Conservation (phyloP, 2,797 vertebrate species). For the Brachymystax lenok region DNA sequence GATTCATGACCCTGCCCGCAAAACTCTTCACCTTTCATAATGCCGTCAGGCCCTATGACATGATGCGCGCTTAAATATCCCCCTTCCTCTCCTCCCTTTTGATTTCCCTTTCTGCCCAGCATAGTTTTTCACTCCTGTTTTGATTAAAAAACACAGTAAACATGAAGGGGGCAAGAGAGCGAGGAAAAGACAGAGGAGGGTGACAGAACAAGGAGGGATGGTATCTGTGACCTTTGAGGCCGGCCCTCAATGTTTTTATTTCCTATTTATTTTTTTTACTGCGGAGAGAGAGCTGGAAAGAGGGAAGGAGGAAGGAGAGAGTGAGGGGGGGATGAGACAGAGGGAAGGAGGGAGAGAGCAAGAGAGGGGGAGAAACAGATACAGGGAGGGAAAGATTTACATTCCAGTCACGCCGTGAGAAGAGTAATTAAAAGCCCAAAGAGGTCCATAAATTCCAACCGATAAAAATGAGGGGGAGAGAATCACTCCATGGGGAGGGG, state of each 20-base stretch:
- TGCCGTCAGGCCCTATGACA: not conserved
- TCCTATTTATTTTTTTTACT: conserved; percentile 39
- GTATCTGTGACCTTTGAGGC: conserved; percentile 32
- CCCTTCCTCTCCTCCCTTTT: not conserved
- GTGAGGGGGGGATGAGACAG: not conserved
- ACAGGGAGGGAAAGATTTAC: conserved; percentile 11
- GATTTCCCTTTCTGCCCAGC: not conserved
- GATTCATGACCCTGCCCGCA: not conserved
- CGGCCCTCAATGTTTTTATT: conserved; percentile 35
- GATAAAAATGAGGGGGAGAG: conserved; percentile 16
- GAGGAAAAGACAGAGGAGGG: not conserved
- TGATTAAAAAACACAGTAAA: conserved; percentile 11
- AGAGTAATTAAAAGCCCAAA: conserved; percentile 52
- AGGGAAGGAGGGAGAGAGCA: not conserved
- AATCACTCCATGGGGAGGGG: not conserved
- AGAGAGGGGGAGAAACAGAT: not conserved
- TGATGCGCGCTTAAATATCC: not conserved
- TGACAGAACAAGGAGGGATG: not conserved
- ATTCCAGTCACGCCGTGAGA: conserved; percentile 25
- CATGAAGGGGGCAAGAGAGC: not conserved
- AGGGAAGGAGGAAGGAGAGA: not conserved
- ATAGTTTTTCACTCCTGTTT: not conserved
- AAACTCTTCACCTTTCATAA: not conserved
- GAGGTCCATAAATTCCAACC: conserved; percentile 34
- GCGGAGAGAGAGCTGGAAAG: not conserved